Base-by-base conservation (phyloP, 2,888 invertebrate genomes). In the Temnothorax ravouxi region DNA sequence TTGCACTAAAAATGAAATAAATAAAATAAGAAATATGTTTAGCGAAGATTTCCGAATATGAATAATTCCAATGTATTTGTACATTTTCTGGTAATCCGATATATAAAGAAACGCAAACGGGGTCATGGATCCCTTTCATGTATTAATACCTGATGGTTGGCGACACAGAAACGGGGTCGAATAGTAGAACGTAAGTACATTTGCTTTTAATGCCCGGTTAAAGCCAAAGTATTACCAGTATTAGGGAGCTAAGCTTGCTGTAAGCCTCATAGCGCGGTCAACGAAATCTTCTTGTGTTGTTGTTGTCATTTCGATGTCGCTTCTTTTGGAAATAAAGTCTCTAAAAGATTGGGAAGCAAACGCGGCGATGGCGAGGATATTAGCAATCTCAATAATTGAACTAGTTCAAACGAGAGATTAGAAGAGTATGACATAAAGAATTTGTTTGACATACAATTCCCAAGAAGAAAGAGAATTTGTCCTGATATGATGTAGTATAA, bases 201-300 rank as follows among this genome's bases (percentile, higher is more conserved):
- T 92, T 92, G 89, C 92, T 86, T 91, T 83, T 92, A 93, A 94
- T 93, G 91, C 92, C 90, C 87, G 84, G 86, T 86, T 81, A 89
- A 93, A 93, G 93, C 92, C 92, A 94, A 93, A 93, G 93, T 94
- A 93, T 94, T 94, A 93, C 88, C 67, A 89, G 93, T 74, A 93
- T 94, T 94, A 94, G 91, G 86, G 80, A 89, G 89, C 88, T 90
- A 80, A 91, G 84, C 90, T 66, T 84, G 74, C 85, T 61, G 83
- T 90, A 85, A 86, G 81, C 85, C 83, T 47, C 74, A 80, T 86
- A 83, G 86, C 84, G 50, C 67, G 61, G 44, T 66, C 54, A 50
- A 44, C 11, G 9, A 88, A 90, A 91, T 90, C 90, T 88, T 84
- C 86, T 90, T 88, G 86, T 90, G 29, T 88, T 88, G 88, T 89